These are phyloP conservation scores for Piscicola geometra DNA, from an alignment of 2,888 invertebrate species.

Conservation along the genomic window DNA sequence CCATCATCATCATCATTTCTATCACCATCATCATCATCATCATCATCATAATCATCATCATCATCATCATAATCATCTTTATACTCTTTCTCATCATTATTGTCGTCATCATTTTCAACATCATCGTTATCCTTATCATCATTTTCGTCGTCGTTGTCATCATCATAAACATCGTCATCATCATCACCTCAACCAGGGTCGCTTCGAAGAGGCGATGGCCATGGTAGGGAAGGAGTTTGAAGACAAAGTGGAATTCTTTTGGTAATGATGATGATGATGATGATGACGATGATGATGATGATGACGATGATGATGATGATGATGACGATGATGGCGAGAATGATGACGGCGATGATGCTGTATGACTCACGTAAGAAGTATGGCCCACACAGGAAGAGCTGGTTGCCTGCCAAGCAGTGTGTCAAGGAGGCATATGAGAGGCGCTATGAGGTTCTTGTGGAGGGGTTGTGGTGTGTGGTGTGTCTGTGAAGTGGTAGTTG, in stretches of 20 bases:
- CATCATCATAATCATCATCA: background rate
- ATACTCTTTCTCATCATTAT: background rate
- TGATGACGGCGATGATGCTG: background rate
- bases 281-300: background rate
- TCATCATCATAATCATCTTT: constrained; percentile 2
- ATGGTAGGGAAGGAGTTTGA: constrained; percentile 75
- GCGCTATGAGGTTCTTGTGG: constrained; percentile 33
- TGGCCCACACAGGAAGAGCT: constrained; percentile 52
- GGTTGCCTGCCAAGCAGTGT: constrained; percentile 79
- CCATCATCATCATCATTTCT: constrained; percentile 1
- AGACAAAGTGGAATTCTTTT: constrained; percentile 62
- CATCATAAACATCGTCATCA: background rate
- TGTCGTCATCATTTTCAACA: too few species aligned
- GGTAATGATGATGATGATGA: background rate
- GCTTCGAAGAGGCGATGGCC: constrained; percentile 73
- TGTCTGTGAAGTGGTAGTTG: background rate
- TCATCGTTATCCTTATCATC: too few species aligned
- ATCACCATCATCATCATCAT: background rate
- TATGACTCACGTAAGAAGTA: too few species aligned
- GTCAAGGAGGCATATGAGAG: constrained; percentile 68
- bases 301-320: background rate
- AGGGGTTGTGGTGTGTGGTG: background rate
- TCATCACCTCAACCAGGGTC: constrained; percentile 46
- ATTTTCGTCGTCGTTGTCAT: too few species aligned
- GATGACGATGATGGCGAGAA: background rate